phyloP scores from a whole-genome alignment of 2,797 vertebrate genomes.

The Xerus rutilus region DNA sequence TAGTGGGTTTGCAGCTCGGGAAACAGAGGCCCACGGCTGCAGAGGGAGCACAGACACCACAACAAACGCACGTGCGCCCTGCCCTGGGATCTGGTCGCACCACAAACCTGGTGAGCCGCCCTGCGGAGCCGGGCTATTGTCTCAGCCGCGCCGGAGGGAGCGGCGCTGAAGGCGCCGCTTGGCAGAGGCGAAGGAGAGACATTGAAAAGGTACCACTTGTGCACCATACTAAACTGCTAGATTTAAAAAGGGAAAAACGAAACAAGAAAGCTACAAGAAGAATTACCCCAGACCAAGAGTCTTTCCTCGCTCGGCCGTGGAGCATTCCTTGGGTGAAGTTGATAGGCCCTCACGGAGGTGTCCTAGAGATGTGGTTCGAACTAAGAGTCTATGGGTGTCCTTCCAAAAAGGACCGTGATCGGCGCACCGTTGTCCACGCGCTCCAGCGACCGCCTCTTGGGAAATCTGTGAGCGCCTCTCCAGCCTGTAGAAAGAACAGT shows the following conservation, averaged over 20 bases:
- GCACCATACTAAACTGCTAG: background rate
- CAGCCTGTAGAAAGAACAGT: background rate
- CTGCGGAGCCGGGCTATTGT: slow-evolving; percentile 58
- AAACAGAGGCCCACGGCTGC: slow-evolving; percentile 9
- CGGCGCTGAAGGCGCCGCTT: background rate
- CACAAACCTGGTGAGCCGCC: background rate
- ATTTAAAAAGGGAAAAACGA: background rate
- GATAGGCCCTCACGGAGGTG: background rate
- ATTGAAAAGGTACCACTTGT: background rate
- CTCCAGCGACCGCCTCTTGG: background rate
- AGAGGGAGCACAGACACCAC: background rate
- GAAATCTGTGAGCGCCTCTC: slow-evolving; percentile 43
- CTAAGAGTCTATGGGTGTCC: background rate
- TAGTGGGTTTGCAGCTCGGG: background rate
- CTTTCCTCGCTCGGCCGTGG: background rate
- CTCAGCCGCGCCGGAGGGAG: background rate
- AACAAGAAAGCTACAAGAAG: background rate
- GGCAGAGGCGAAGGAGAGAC: background rate
- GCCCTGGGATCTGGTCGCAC: background rate
- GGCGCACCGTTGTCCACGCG: background rate
- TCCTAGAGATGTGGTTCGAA: background rate
- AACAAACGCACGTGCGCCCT: slow-evolving; percentile 77
- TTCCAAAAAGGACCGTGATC: background rate
- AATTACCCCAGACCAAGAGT: background rate
- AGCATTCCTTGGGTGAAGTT: background rate